These are phyloP conservation scores for Scaptodrosophila lebanonensis DNA, from an alignment of 1,140 invertebrate species.

Conservation along the genomic window DNA sequence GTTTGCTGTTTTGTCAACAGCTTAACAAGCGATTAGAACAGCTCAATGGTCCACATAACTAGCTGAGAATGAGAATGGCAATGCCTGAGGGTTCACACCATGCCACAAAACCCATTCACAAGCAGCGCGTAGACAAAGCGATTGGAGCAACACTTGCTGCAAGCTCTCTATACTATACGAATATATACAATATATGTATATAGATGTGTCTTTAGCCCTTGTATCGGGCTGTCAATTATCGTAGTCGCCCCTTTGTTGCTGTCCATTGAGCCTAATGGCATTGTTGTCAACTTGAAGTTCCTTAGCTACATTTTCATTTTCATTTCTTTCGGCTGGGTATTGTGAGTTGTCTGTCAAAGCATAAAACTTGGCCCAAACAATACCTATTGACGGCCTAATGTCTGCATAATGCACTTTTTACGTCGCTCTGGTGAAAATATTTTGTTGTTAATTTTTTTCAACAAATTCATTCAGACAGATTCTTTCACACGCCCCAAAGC, in stretches of 20 bases:
- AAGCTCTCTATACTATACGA: too few species aligned
- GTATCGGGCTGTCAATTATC: slow-evolving; percentile 53
- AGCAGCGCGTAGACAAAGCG: background rate
- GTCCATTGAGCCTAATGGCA: slow-evolving; percentile 46
- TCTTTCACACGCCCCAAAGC: slow-evolving; percentile 9
- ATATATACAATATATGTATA: too few species aligned
- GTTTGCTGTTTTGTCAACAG: slow-evolving; percentile 34
- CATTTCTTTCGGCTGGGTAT: slow-evolving; percentile 13
- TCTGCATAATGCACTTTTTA: slow-evolving; percentile 60
- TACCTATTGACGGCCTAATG: slow-evolving; percentile 41
- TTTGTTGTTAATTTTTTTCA: slow-evolving; percentile 66
- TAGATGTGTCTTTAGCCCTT: too few species aligned
- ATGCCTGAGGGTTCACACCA: slow-evolving; percentile 55
- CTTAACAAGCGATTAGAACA: slow-evolving; percentile 57
- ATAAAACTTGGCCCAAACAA: slow-evolving; percentile 55
- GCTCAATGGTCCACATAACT: background rate
- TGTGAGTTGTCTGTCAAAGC: slow-evolving; percentile 62
- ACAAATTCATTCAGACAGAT: slow-evolving; percentile 64
- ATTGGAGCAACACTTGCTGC: too few species aligned
- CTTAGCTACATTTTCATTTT: too few species aligned
- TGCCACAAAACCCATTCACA: slow-evolving; percentile 53
- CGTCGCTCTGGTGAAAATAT: slow-evolving; percentile 46
- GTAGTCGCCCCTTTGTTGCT: slow-evolving; percentile 45
- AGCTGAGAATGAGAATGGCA: slow-evolving; percentile 39
- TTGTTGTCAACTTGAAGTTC: slow-evolving; percentile 54